Base-by-base conservation (phyloP, 2,797 vertebrate genomes). In the Pitangus sulphuratus region DNA sequence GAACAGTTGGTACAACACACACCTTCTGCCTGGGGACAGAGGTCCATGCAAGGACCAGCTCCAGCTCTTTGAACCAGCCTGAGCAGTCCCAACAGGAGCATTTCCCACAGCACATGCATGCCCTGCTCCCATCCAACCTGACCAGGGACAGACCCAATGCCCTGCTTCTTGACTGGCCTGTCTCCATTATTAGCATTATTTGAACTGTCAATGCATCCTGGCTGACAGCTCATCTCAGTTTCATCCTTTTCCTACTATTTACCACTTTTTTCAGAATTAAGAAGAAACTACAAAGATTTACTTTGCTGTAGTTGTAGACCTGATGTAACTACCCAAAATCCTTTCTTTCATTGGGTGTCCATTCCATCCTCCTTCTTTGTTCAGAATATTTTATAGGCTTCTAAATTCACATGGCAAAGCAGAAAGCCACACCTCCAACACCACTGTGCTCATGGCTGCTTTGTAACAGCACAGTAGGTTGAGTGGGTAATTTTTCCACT, bases 41-140 rank as follows among this genome's bases (percentile, higher is more conserved):
- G 40, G 3, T 17, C 21, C 13, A 1, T 0, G 9, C 1, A 2
- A 50, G 60, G 15, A 47, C 0, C 1, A 30, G 18, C 45, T 56
- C 3, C 65, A 83, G 58, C 51, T 75, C 62, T 88, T n/a, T 22
- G 61, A 30, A n/a, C 3, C 66, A 71, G 24, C 18, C 72, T 5
- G 51, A 37, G 22, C 1, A 0, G 20, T 37, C 28, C 70, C 18
- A 5, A 0, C 2, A 10, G 39, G 10, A 77, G 6, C 45, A 12
- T 75, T 62, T 76, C 21, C 72, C 69, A 18, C 1, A 28, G n/a
- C 87, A 30, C 66, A n/a, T 30, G 58, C 48, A 1, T 6, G 12
- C 15, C 78, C 64, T 40, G 72, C 86, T 84, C 62, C 56, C 44
- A 11, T 0, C 33, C 56, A 35, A 14, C 3, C 44, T 56, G 39